These are phyloP conservation scores for Scomber colias DNA, from an alignment of 2,113 vertebrate species.

Conservation along the genomic window DNA sequence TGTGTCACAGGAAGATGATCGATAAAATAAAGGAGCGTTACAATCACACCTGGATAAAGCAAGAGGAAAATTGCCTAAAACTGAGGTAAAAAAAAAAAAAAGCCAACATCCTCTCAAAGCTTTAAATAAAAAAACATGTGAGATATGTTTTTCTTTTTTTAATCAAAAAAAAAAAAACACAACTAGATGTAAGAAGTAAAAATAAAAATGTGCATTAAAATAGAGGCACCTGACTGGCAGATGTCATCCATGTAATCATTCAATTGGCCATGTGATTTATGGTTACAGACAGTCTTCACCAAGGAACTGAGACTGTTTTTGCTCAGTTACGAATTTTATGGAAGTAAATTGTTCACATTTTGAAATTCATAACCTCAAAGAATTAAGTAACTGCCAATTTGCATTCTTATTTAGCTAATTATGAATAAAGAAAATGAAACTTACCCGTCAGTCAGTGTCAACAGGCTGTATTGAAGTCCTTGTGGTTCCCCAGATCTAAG, in stretches of 20 bases:
- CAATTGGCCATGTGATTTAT: neutral
- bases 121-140: neutral
- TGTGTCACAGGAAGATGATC: constrained; percentile 55
- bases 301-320: neutral
- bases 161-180: neutral
- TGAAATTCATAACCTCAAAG: no score
- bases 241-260: neutral
- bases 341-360: neutral
- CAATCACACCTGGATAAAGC: constrained; percentile 71
- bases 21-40: constrained; percentile 53
- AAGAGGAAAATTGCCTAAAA: constrained; percentile 64
- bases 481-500: constrained; percentile 63
- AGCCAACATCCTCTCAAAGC: neutral
- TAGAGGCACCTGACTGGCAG: constrained; percentile 2
- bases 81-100: constrained; percentile 74
- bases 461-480: neutral
- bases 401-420: no score
- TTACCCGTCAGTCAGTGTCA: neutral
- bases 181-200: neutral
- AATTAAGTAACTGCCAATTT: neutral
- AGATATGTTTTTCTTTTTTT: no score
- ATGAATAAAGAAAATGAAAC: no score
- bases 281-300: neutral
- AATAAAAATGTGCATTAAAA: neutral
- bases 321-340: neutral